Percentiles rank a stretch among this genome's conserved stretches.
Conservation (phyloP, 2,113 vertebrate genomes). For the Microtus oregoni region DNA sequence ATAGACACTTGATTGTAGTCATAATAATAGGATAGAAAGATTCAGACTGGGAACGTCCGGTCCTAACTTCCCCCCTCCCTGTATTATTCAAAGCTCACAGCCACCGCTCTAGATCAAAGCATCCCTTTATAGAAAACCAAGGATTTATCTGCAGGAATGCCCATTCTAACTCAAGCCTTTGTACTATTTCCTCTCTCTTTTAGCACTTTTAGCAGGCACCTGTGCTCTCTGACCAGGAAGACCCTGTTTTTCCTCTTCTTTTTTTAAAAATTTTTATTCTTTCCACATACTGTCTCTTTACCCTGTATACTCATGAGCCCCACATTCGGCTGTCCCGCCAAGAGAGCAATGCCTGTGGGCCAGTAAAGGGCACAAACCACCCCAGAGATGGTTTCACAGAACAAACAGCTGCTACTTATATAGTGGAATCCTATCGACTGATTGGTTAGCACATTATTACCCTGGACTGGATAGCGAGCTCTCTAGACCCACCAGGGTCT, state of each 20-base stretch:
- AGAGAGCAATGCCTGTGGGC: neutral
- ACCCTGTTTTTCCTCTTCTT: no score
- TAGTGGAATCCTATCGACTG: neutral
- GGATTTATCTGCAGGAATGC: neutral
- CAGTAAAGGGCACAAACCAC: neutral
- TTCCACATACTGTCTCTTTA: no score
- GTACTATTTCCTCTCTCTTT: neutral
- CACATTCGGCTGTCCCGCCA: fast-evolving
- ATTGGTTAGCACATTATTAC: neutral
- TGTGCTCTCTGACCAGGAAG: neutral
- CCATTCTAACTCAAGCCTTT: neutral
- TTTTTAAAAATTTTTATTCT: no score
- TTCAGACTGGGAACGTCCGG: neutral
- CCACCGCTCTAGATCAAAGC: neutral
- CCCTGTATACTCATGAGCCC: neutral
- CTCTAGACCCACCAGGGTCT: neutral
- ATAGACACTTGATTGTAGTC: neutral
- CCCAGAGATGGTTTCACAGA: neutral
- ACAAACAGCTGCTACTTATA: neutral
- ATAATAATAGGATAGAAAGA: neutral
- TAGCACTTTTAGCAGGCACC: neutral
- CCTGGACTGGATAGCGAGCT: no score
- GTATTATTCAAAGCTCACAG: neutral
- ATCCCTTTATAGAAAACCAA: neutral
- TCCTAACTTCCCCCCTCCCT: no score